Evolutionary conservation across 1,140 invertebrate species (phyloP), one percentile per base, ranked within the genome.

Genomic region (Oreohelix idahoensis): DNA sequence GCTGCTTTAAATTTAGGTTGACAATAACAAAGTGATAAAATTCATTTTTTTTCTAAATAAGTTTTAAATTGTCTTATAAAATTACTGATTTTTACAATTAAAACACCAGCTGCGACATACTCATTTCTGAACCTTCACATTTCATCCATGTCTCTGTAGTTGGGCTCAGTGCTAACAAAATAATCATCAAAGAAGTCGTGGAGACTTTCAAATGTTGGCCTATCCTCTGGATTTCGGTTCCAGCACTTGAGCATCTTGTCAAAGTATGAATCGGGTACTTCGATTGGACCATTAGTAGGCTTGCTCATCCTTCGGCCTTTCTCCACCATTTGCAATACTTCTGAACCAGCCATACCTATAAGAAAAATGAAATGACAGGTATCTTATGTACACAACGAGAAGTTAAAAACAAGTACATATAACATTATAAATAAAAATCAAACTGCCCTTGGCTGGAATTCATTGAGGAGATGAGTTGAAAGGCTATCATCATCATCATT

Each of bases 141-240:
- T 20, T 80, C 85, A 17, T 87, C 87, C 32, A 85, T 84, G 23
- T 87, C 86, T 74, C 84, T 85, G 92, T 98, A 98, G 79, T 96
- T 96, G 92, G 97, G 95, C 93, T 98, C 97, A 87, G 96, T 96
- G 85, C 97, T 96, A 71, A 99, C 96, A 90, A 96, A 97, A 93
- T 98, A 99, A 88, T 98, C 97, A 92, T 99, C 98, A 92, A 99
- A 98, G 91, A 98, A 98, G 90, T 97, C 96, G 90, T 97, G 97
- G 26, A 99, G 95, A 93, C 97, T 98, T 92, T 98, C 97, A 93
- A 99, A 99, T 0, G 98, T 99, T 20, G 98, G 98, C 89, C 98
- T 93, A 90, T 97, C 97, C 87, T 99, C 97, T 0, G 98, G 96
- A 81, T 96, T 95, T 4, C 95, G 81, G 32, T 91, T 87, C 94